phyloP scores from a whole-genome alignment of 2,888 invertebrate genomes.

The Archaeoteleia sp. region DNA sequence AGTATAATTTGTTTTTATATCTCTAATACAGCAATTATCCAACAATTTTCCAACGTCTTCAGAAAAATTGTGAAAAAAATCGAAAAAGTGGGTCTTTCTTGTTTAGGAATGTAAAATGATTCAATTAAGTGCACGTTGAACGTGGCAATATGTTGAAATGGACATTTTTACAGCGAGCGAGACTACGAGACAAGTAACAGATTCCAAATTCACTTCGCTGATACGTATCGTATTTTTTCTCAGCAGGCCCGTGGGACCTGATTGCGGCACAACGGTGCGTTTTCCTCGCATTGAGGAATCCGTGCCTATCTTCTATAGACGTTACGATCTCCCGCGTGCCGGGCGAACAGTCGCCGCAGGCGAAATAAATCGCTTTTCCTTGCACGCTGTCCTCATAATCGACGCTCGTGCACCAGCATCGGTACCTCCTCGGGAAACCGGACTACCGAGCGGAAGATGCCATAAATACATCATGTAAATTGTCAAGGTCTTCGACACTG shows the following conservation, averaged over 20 bases:
- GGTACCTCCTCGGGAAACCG: constrained; percentile 16
- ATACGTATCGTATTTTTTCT: background rate
- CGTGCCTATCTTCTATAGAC: background rate
- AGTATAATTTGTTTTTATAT: no score
- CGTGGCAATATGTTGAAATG: no score
- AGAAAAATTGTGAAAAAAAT: background rate
- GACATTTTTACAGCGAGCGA: no score
- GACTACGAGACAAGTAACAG: background rate
- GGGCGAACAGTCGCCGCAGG: background rate
- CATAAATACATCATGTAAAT: constrained; percentile 53
- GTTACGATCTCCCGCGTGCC: background rate
- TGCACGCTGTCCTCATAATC: constrained; percentile 11
- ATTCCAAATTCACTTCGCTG: no score
- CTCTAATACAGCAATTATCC: background rate
- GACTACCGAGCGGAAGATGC: constrained; percentile 8
- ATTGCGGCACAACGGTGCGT: background rate
- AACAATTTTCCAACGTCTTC: no score
- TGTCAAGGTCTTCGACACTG: constrained; percentile 28
- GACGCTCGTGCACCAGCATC: constrained; percentile 33
- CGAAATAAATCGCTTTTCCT: constrained; percentile 3
- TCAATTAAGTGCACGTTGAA: no score
- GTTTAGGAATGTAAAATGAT: no score
- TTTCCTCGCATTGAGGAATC: background rate
- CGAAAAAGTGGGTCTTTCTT: no score
- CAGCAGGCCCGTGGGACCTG: background rate